Evolutionary conservation across 2,797 vertebrate species (phyloP), one percentile per base, ranked within the genome.

Genomic region (Bradypus variegatus): DNA sequence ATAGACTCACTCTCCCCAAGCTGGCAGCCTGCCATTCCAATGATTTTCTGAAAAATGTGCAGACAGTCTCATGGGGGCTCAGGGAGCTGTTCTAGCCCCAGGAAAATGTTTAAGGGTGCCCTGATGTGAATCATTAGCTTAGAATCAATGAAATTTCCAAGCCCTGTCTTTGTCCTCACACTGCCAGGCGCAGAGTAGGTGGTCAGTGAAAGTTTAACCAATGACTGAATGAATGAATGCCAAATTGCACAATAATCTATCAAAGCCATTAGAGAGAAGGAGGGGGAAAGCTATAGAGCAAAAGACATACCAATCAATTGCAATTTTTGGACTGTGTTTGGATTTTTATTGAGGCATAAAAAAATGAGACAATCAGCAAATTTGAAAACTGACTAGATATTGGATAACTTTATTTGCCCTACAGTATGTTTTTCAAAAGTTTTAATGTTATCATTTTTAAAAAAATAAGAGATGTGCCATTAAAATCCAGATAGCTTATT

Each of bases 41-140:
- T 81, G 79, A 73, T 96, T 93, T 91, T 90, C 93, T 87, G 72
- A 88, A 88, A 96, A 94, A 81, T 64, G 50, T 72, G 81, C 78
- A 85, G 62, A 69, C 58, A 82, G 55, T 91, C 29, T 89, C 21
- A 10, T 70, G 67, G 19, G 60, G 41, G 50, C 60, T 81, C 69
- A 48, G 79, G 69, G 65, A 94, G 58, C 75, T 65, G 9, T 31
- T 79, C 4, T 67, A 67, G 72, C 23, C 45, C 23, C 45, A 90
- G 67, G 65, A 60, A 91, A 83, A 91, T 25, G 31, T 67, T 41
- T 60, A 70, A 85, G 78, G 21, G 36, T 58, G 38, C 1, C n/a
- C 65, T 55, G 31, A 77, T 2, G 31, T 60, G 60, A 93, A 72
- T 81, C 29, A 77, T 69, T 72, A 77, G 29, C 16, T 89, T 84